Conservation (phyloP, 2,113 vertebrate species). For the Meriones unguiculatus region DNA sequence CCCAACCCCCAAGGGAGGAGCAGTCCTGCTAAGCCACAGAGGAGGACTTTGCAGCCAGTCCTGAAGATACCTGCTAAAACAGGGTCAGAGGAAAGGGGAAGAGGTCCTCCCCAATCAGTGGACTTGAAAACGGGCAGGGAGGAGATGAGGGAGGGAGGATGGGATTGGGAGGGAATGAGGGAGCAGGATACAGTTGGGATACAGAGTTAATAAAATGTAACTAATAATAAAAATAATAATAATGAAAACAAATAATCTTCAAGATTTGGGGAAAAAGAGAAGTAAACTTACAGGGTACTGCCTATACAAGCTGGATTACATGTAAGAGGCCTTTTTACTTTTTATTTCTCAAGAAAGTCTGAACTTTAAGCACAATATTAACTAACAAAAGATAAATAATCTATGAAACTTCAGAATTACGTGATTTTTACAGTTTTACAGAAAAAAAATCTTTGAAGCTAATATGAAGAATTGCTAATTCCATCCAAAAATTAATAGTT, state of each 20-base stretch:
- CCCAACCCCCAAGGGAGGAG: no score
- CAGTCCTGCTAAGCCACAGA: no score
- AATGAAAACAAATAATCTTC: not conserved
- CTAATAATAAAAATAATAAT: no score
- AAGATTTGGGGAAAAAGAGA: not conserved
- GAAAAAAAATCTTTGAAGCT: not conserved
- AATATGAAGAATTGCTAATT: not conserved
- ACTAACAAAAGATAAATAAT: not conserved
- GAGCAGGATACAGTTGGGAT: no score
- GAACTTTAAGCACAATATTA: not conserved
- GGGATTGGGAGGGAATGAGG: no score
- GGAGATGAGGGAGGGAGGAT: no score
- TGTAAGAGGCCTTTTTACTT: not conserved
- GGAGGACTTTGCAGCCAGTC: no score
- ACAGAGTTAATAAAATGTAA: no score
- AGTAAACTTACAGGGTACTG: not conserved
- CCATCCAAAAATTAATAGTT: not conserved
- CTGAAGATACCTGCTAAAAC: no score
- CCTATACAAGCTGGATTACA: not conserved
- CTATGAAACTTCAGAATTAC: not conserved
- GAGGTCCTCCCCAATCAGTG: no score
- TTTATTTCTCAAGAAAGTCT: not conserved
- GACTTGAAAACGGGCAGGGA: no score
- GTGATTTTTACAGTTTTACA: not conserved
- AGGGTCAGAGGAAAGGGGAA: no score